Evolutionary conservation across 2,888 invertebrate species (phyloP).

Genomic region (Ceramica pisi): DNA sequence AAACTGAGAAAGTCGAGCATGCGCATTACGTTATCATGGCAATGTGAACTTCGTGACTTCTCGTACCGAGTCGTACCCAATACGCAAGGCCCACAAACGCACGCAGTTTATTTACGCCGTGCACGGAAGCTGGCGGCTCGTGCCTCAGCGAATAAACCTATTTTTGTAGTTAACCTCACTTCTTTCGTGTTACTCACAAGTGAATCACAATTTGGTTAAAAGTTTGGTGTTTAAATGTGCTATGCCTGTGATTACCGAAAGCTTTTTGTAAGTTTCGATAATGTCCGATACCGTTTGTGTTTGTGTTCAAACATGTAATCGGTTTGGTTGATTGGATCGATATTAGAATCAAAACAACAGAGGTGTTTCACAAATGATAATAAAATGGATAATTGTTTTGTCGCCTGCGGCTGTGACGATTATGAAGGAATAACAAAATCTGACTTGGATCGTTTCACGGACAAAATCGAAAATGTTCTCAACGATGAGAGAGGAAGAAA

Average conservation of each 20-base stretch:
- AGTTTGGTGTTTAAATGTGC: slow-evolving; percentile 17
- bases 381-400: slow-evolving; percentile 88
- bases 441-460: slow-evolving; percentile 88
- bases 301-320: slow-evolving; percentile 39
- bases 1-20: slow-evolving; percentile 72
- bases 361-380: slow-evolving; percentile 74
- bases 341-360: slow-evolving; percentile 72
- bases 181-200: slow-evolving; percentile 70
- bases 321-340: slow-evolving; percentile 73
- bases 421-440: slow-evolving; percentile 85
- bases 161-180: slow-evolving; percentile 88
- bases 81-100: slow-evolving; percentile 68
- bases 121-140: slow-evolving; percentile 73
- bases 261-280: slow-evolving; percentile 18
- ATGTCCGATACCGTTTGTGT: slow-evolving; percentile 31
- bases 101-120: slow-evolving; percentile 82
- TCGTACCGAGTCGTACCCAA: too few species aligned
- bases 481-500: slow-evolving; percentile 86
- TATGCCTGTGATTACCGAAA: slow-evolving; percentile 9
- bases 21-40: slow-evolving; percentile 73
- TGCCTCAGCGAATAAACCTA: slow-evolving; percentile 74
- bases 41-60: slow-evolving; percentile 71
- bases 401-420: slow-evolving; percentile 86
- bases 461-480: slow-evolving; percentile 88
- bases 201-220: slow-evolving; percentile 57